Evolutionary conservation across 2,888 invertebrate genomes (phyloP), one percentile per base, ranked within the genome.

Genomic region (Aromia moschata): DNA sequence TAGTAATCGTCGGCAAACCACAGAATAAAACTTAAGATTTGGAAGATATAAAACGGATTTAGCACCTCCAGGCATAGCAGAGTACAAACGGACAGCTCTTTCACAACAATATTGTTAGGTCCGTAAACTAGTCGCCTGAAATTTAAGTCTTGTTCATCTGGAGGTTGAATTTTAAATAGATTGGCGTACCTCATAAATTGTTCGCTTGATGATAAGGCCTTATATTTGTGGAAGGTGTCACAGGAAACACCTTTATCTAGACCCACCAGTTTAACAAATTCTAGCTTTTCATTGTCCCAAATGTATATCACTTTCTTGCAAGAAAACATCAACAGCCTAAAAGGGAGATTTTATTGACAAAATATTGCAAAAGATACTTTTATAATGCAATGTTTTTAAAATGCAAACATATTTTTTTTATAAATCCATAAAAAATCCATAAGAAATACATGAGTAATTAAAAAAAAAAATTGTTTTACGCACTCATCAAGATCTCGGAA

Each of bases 21-120:
- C 52, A 97, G 85, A 7, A 87, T 85, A 63, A 94, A 92, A 43
- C 96, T 95, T 81, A 94, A 93, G 66, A 96, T 79, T 87, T 97
- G 97, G 83, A 97, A 97, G 74, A 96, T 90, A 83, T 97, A 97
- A 83, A 96, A 97, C 2, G 97, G 96, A 80, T 96, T 95, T 70
- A 97, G 86, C 30, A 92, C 90, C 80, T 95, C 94, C 64, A 93
- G 82, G 33, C 92, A 86, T 0, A 94, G 82, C 10, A 95, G 83
- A 0, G 88, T 88, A 58, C 87, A 75, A 40, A 93, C 83, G 45
- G 89, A 86, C 73, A 89, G 88, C 45, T 93, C 88, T 2, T 92
- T 91, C 31, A 96, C 90, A 47, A 87, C 84, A 69, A 96, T 96
- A 78, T 91, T 89, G 80, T 96, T 96, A 16, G 86, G 80, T 0